phyloP scores from a whole-genome alignment of 2,888 invertebrate genomes.

The Latrodectus hesperus region DNA sequence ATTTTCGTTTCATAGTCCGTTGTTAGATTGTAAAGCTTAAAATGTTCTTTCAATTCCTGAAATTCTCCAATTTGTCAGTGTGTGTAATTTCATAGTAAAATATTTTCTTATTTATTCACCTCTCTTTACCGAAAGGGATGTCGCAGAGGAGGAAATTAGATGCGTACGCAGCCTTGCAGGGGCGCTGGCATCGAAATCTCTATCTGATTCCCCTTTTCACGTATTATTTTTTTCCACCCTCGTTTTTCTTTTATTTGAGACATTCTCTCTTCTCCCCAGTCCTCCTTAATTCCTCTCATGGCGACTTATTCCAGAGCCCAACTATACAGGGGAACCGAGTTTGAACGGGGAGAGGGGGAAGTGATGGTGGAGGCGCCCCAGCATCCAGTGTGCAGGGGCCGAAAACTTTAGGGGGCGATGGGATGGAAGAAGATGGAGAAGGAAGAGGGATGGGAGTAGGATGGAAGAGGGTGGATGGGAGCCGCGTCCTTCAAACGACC shows the following conservation, averaged over 20 bases:
- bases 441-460: not conserved
- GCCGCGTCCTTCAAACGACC: constrained; percentile 68
- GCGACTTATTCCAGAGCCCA: not conserved
- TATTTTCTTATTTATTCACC: constrained; percentile 21
- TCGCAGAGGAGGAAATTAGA: constrained; percentile 48
- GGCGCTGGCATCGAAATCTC: constrained; percentile 64
- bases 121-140: constrained; percentile 30
- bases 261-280: constrained; percentile 19
- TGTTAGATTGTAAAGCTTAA: too few species aligned
- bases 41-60: too few species aligned
- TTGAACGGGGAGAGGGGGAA: not conserved
- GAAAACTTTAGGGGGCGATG: constrained; percentile 25
- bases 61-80: not conserved
- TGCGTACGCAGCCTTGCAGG: constrained; percentile 46
- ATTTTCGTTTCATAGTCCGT: too few species aligned
- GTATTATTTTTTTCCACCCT: constrained; percentile 17
- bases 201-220: constrained; percentile 28
- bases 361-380: not conserved
- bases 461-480: constrained; percentile 13
- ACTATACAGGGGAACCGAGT: not conserved
- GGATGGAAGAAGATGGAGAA: constrained; percentile 24
- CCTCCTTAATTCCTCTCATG: constrained; percentile 24
- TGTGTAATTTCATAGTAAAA: constrained; percentile 5
- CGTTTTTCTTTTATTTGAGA: constrained; percentile 17
- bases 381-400: constrained; percentile 7